Evolutionary conservation across 2,888 invertebrate species (phyloP), one percentile per base, ranked within the genome.

Genomic region (Dynastes tityus): DNA sequence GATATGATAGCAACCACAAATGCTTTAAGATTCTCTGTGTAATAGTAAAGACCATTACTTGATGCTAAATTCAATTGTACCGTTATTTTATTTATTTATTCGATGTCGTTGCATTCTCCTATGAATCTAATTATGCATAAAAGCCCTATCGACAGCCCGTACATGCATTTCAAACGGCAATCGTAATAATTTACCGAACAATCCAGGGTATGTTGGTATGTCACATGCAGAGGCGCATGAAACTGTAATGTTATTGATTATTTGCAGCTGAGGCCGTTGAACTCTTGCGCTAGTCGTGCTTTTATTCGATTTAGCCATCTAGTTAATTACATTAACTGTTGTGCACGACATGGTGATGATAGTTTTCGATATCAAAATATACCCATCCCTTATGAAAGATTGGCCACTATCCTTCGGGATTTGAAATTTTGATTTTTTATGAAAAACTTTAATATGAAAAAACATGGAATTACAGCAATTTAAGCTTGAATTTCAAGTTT

Each of bases 271-370:
- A 40, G 73, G 61, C 61, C 61, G 32, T 55, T 40, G 73, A 61
- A 74, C 73, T 45, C 73, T 9, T 29, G 67, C 32, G 32, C 40
- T 16, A 29, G 45, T 49, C 58, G 61, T 27, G 32, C 45, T 61
- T 61, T 74, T 74, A 74, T 74, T 74, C 61, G 40, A 61, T 74
- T 74, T 74, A 74, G 40, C 73, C 73, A 74, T 61, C 55, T 45
- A 74, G 61, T 63, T 61, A 74, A 74, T 74, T 74, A 27, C 45
- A 74, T 68, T 74, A 55, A 16, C 16, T 55, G 55, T 55, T 45
- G 13, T 32, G 63, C 32, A 11, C 29, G 5, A 16, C 22, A 16
- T 40, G 65, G 11, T 40, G 65, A 67, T 45, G 65, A 8, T n/a
- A 27, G 45, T 9, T 45, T 45, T 45, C 2, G 45, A 45, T 45